Percentiles rank a stretch among this genome's conserved stretches.
Evolutionary conservation across 2,888 invertebrate genomes (phyloP).

Genomic region (Caenorhabditis macrosperma): DNA sequence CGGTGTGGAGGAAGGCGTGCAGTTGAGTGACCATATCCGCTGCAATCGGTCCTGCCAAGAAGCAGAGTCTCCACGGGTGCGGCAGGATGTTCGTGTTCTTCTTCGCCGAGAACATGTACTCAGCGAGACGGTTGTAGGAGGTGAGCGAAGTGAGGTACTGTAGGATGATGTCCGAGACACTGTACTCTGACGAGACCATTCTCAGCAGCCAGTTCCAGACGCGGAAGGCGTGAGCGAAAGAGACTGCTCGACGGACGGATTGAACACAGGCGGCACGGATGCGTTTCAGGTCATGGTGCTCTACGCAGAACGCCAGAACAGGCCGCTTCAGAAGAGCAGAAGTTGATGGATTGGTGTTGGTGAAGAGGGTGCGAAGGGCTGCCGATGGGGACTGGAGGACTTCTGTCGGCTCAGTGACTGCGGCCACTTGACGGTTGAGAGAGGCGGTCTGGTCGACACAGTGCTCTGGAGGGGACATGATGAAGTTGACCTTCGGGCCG

Average conservation of each 20-base stretch:
- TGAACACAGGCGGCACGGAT: conserved; percentile 91
- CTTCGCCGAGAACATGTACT: conserved; percentile 48
- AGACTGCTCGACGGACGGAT: conserved; percentile 85
- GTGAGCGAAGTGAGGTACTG: conserved; percentile 73
- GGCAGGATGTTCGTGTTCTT: conserved; percentile 68
- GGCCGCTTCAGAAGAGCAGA: conserved; percentile 85
- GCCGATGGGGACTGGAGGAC: conserved; percentile 71
- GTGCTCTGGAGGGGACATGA: conserved; percentile 59
- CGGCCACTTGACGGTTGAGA: conserved; percentile 31
- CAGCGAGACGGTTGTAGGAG: conserved; percentile 70
- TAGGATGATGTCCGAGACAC: conserved; percentile 95
- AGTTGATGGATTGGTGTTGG: conserved; percentile 63
- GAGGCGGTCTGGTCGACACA: conserved; percentile 50
- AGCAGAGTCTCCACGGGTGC: conserved; percentile 78
- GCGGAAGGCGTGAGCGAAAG: conserved; percentile 81
- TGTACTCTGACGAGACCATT: conserved; percentile 80
- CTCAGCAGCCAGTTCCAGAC: conserved; percentile 95
- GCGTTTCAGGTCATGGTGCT: conserved; percentile 80
- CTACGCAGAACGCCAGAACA: conserved; percentile 90
- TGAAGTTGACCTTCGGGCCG: conserved; percentile 72
- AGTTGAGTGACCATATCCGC: conserved; percentile 76
- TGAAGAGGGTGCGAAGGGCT: conserved; percentile 70
- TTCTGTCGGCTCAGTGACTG: conserved; percentile 41
- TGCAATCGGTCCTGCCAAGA: conserved; percentile 73
- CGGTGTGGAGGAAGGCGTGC: conserved; percentile 76